phyloP scores from a whole-genome alignment of 2,113 vertebrate species.

The Atlantisia rogersi region DNA sequence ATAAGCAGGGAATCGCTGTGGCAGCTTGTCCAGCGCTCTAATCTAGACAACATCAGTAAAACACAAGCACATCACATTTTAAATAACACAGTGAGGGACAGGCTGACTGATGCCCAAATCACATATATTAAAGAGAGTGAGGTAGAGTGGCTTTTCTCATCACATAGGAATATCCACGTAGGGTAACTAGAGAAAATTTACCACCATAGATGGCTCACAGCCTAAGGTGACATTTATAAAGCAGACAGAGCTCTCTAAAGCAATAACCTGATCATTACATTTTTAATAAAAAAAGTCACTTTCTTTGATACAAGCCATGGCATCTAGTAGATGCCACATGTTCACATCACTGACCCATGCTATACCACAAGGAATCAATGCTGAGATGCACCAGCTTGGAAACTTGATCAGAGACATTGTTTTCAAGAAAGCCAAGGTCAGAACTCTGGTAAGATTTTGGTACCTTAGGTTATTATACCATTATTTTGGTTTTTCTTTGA shows the following conservation, averaged over 20 bases:
- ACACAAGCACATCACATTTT: neutral
- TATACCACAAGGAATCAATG: neutral
- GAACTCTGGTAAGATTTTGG: neutral
- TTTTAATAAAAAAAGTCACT: neutral
- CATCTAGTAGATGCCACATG: neutral
- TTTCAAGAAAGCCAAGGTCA: neutral
- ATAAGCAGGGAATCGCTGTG: neutral
- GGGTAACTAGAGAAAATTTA: neutral
- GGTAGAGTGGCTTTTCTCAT: neutral
- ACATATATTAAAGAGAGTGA: neutral
- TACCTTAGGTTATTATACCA: too few species aligned
- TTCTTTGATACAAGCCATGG: neutral
- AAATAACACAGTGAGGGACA: neutral
- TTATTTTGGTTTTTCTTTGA: too few species aligned
- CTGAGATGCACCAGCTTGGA: neutral
- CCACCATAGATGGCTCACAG: neutral
- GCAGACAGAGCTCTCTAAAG: neutral
- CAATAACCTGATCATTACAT: neutral
- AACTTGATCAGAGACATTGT: neutral
- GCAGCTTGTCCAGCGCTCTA: neutral
- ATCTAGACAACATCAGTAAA: neutral
- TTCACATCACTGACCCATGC: neutral
- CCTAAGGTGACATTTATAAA: neutral
- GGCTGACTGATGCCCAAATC: neutral
- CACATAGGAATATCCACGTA: too few species aligned